Base-by-base conservation (phyloP, 2,113 vertebrate species). In the Argyrosomus japonicus region DNA sequence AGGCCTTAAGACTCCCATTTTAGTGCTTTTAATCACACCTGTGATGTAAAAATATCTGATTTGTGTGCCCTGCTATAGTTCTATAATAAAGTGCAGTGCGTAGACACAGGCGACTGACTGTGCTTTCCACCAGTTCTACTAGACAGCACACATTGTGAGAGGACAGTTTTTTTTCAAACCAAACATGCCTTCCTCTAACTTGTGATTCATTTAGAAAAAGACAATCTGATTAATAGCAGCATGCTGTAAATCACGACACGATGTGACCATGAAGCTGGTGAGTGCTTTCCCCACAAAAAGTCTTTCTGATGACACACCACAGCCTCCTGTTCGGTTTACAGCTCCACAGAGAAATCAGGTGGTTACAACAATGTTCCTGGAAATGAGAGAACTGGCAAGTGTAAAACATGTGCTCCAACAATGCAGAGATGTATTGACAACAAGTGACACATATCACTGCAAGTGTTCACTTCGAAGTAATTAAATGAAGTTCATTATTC, bases 341-440 rank as follows among this genome's bases (percentile, higher is more conserved):
- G 73, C 60, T 61, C 65, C 73, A 23, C 25, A 5, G 65, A 75
- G 45, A 80, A 56, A 76, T 76, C 50, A 73, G 40, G 53, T 72
- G 61, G 36, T 40, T 57, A 1, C 4, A n/a, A 19, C 54, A 72
- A 36, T n/a, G 36, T 18, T 53, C 13, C 6, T 11, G 36, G 29
- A 32, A 58, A 68, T 60, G 18, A 60, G 5, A 69, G 68, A 71
- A 70, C 18, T 29, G 36, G 21, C 47, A 54, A 64, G 56, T 56
- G 17, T 3, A 47, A 54, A 63, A 68, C 53, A 6, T 32, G n/a
- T 23, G 11, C 47, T 50, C 0, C 7, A 68, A 57, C 21, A 32
- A 73, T 45, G 4, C 25, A 13, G 58, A 60, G 13, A 11, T 5
- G 32, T n/a, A 40, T 13, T 40, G 36, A 77, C 32, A 47, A 40